A percentile compares a stretch with the other conserved stretches of the same genome.
Conservation (phyloP, 2,797 vertebrate genomes). For the Phyllotis vaccarum region DNA sequence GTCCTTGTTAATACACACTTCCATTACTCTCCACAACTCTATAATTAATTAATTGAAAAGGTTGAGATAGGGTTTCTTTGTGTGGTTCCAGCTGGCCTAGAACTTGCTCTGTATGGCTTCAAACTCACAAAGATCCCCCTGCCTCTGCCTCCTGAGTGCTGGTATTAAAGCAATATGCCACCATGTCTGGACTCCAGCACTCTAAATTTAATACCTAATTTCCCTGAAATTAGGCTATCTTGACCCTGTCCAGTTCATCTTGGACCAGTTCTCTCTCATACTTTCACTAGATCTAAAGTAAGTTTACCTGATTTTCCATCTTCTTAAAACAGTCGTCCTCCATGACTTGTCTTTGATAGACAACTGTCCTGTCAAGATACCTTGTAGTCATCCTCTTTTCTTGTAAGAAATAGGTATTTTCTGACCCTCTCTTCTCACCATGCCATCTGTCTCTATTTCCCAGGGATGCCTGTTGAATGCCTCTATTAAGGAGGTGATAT, state of each 20-base stretch:
- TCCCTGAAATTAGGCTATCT: background rate
- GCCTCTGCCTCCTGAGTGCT: background rate
- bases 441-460: background rate
- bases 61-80: background rate
- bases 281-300: background rate
- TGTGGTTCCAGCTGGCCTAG: background rate
- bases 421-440: constrained; percentile 36
- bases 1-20: constrained; percentile 43
- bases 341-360: constrained; percentile 19
- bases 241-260: constrained; percentile 2
- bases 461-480: background rate
- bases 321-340: constrained; percentile 18
- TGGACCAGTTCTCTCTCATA: background rate
- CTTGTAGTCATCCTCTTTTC: constrained; percentile 28
- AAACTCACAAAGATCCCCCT: background rate
- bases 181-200: background rate
- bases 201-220: constrained; percentile 30
- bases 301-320: constrained; percentile 14
- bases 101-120: background rate
- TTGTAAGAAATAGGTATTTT: background rate
- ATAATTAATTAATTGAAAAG: background rate
- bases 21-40: constrained; percentile 22
- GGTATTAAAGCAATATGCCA: background rate
- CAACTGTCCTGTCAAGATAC: background rate
- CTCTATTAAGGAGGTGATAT: background rate